A percentile compares a stretch with the other conserved stretches of the same genome.
Evolutionary conservation across 2,113 vertebrate genomes (phyloP).

Genomic region (Leptocoma aspasia): DNA sequence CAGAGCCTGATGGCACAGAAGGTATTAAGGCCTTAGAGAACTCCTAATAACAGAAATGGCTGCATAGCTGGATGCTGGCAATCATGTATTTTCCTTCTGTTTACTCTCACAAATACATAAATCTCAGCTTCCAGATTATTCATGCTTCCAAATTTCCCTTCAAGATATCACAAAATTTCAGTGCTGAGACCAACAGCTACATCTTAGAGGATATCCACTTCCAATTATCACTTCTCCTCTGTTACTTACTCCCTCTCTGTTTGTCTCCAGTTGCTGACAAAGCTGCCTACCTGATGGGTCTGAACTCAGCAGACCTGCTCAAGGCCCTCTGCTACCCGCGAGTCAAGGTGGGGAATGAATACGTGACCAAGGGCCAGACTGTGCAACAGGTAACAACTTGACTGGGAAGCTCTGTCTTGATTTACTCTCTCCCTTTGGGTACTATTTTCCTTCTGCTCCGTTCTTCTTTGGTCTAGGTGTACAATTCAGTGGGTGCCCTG

Average conservation of each 20-base stretch:
- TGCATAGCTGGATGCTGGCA: neutral
- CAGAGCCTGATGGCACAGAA: conserved; percentile 26
- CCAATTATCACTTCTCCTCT: neutral
- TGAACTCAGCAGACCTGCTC: conserved; percentile 42
- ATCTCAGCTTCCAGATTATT: neutral
- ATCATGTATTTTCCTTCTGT: neutral
- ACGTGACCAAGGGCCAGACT: neutral
- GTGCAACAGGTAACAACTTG: conserved; percentile 21
- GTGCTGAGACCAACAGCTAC: neutral
- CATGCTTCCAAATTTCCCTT: neutral
- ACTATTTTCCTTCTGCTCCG: too few species aligned
- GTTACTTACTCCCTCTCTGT: neutral
- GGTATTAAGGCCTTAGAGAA: neutral
- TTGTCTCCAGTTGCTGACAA: conserved; percentile 17
- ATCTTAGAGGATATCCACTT: neutral
- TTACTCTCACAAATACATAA: neutral
- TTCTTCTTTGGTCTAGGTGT: conserved; percentile 58
- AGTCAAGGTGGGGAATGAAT: neutral
- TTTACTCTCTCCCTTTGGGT: too few species aligned
- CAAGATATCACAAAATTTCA: neutral
- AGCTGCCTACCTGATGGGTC: conserved; percentile 42
- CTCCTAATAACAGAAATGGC: neutral
- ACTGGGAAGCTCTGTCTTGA: neutral
- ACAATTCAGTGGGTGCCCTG: conserved; percentile 80
- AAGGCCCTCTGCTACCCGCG: neutral